These are phyloP conservation scores for Craterocephalus amniculus DNA, from an alignment of 2,797 vertebrate genomes.

Conservation along the genomic window DNA sequence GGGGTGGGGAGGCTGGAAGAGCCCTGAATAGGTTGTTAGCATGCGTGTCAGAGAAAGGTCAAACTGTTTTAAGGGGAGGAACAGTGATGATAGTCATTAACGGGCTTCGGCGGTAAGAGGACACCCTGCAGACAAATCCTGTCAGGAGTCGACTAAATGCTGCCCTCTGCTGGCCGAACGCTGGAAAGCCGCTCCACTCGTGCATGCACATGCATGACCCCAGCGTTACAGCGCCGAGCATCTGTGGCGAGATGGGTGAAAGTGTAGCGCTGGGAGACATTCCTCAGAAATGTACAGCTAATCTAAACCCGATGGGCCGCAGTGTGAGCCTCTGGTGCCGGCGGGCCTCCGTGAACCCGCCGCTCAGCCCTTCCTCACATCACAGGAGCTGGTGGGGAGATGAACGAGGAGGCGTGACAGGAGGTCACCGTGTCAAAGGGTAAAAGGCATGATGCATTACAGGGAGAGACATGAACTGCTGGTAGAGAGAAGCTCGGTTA, in stretches of 20 bases:
- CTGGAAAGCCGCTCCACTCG: slow-evolving; percentile 18
- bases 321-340: slow-evolving; percentile 62
- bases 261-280: slow-evolving; percentile 70
- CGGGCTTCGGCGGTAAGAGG: slow-evolving; percentile 6
- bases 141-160: slow-evolving; percentile 13
- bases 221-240: slow-evolving; percentile 50
- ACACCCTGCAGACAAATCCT: slow-evolving; percentile 15
- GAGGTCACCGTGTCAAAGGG: slow-evolving; percentile 60
- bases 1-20: not conserved
- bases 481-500: slow-evolving; percentile 14
- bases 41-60: slow-evolving; percentile 37
- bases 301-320: slow-evolving; percentile 79
- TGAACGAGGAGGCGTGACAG: slow-evolving; percentile 29
- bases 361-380: slow-evolving; percentile 46
- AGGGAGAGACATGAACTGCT: slow-evolving; percentile 14
- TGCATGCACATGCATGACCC: slow-evolving; percentile 33
- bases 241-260: slow-evolving; percentile 70
- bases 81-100: slow-evolving; percentile 7
- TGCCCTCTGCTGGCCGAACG: slow-evolving; percentile 67
- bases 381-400: slow-evolving; percentile 34
- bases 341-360: slow-evolving; percentile 39
- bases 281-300: slow-evolving; percentile 75
- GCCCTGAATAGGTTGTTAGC: slow-evolving; percentile 40
- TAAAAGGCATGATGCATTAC: slow-evolving; percentile 32
- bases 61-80: slow-evolving; percentile 39